Percentiles rank a stretch among this genome's conserved stretches.
Evolutionary conservation across 1,140 invertebrate genomes (phyloP).

Genomic region (Arctopsyche grandis): DNA sequence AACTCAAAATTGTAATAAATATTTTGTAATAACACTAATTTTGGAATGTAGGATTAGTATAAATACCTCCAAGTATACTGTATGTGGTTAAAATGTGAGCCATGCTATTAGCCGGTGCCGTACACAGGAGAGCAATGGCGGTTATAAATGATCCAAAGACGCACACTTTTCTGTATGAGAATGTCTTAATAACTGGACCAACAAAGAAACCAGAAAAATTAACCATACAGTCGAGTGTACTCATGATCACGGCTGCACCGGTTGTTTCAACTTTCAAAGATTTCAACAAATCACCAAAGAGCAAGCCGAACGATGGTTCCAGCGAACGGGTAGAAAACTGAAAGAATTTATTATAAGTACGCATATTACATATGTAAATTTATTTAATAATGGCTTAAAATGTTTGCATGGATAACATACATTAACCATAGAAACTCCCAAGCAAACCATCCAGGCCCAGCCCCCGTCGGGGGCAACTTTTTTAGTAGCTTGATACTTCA

Average conservation of each 20-base stretch:
- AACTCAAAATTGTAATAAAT: slow-evolving; percentile 24
- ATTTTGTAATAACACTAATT: background rate
- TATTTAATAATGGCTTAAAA: background rate
- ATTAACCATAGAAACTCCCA: slow-evolving; percentile 82
- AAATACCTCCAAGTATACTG: slow-evolving; percentile 80
- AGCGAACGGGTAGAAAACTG: slow-evolving; percentile 79
- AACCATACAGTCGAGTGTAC: slow-evolving; percentile 76
- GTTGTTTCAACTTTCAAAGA: slow-evolving; percentile 76
- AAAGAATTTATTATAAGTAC: slow-evolving; percentile 56
- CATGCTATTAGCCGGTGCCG: slow-evolving; percentile 76
- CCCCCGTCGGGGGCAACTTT: slow-evolving; percentile 78
- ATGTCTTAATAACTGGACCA: slow-evolving; percentile 76
- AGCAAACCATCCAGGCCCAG: slow-evolving; percentile 84
- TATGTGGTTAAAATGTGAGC: slow-evolving; percentile 77
- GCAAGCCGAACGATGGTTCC: slow-evolving; percentile 80
- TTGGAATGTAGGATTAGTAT: slow-evolving; percentile 44
- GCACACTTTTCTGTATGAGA: slow-evolving; percentile 78
- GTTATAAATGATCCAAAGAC: slow-evolving; percentile 73
- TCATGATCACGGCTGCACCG: slow-evolving; percentile 77
- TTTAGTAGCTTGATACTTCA: slow-evolving; percentile 60
- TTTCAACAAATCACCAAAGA: slow-evolving; percentile 76
- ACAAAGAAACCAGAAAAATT: slow-evolving; percentile 82
- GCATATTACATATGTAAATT: background rate
- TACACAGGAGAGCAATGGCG: slow-evolving; percentile 72
- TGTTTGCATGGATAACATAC: slow-evolving; percentile 66